Evolutionary conservation across 2,113 vertebrate species (phyloP).

Genomic region (Corythoichthys haematopterus): DNA sequence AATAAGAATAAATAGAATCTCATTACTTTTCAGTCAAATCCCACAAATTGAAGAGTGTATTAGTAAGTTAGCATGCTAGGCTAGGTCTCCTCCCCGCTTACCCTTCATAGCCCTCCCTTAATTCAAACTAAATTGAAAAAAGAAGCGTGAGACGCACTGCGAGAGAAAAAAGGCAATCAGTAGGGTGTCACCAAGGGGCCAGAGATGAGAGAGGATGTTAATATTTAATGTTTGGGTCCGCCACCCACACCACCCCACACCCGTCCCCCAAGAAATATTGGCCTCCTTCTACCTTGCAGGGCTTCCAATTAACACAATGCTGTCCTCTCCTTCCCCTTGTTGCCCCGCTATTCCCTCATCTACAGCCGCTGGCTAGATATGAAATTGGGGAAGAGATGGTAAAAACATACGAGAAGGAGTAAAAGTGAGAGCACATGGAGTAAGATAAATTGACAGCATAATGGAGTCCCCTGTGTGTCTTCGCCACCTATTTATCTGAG

Average conservation of each 20-base stretch:
- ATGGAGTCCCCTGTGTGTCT: slow-evolving; percentile 25
- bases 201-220: slow-evolving; percentile 72
- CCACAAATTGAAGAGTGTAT: slow-evolving; percentile 41
- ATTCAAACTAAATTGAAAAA: slow-evolving; percentile 63
- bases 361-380: slow-evolving; percentile 35
- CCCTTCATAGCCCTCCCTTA: slow-evolving; percentile 38
- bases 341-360: slow-evolving; percentile 23
- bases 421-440: slow-evolving; percentile 26
- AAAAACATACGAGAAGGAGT: slow-evolving; percentile 6
- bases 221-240: slow-evolving; percentile 74
- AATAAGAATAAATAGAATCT: slow-evolving; percentile 59
- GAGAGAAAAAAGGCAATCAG: slow-evolving; percentile 65
- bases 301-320: slow-evolving; percentile 64
- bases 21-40: slow-evolving; percentile 61
- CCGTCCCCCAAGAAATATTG: slow-evolving; percentile 24
- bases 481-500: slow-evolving; percentile 58
- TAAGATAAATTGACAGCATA: slow-evolving; percentile 31
- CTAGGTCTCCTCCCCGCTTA: slow-evolving; percentile 24
- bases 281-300: slow-evolving; percentile 48
- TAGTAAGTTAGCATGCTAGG: slow-evolving; percentile 46
- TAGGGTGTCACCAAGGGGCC: slow-evolving; percentile 62
- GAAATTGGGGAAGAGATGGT: slow-evolving; percentile 24
- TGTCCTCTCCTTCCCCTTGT: slow-evolving; percentile 39
- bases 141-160: slow-evolving; percentile 18
- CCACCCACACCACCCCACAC: slow-evolving; percentile 12